These are phyloP conservation scores for Formica exsecta DNA, from an alignment of 1,140 invertebrate species.

Conservation along the genomic window DNA sequence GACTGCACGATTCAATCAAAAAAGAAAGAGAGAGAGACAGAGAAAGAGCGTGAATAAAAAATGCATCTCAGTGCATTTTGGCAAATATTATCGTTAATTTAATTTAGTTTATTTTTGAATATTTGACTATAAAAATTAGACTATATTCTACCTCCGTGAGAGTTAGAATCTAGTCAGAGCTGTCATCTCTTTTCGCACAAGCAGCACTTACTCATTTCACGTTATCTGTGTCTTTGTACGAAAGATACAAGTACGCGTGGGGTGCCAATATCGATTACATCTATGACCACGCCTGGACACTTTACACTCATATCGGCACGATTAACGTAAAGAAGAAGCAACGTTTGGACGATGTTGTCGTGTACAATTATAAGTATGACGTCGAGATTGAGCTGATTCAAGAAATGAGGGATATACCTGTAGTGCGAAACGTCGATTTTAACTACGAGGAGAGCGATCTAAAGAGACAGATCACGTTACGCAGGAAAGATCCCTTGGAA, in stretches of 20 bases:
- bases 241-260: conserved; percentile 80
- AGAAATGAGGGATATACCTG: conserved; percentile 69
- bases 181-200: neutral
- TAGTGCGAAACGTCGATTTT: neutral
- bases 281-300: conserved; percentile 81
- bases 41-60: too few species aligned
- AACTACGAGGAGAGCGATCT: conserved; percentile 69
- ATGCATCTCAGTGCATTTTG: neutral
- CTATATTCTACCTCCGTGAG: neutral
- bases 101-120: neutral
- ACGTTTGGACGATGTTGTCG: conserved; percentile 79
- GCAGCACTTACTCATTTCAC: neutral
- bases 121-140: neutral
- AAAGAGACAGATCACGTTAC: conserved; percentile 24
- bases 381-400: conserved; percentile 78
- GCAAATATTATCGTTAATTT: neutral
- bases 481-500: conserved; percentile 76
- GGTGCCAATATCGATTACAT: conserved; percentile 83
- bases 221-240: neutral
- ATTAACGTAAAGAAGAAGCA: conserved; percentile 76
- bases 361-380: conserved; percentile 83
- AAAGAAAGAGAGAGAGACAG: too few species aligned
- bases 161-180: neutral
- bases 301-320: conserved; percentile 80
- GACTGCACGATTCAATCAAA: too few species aligned